A percentile compares a stretch with the other conserved stretches of the same genome.
These are phyloP conservation scores for Phengaris alcon DNA, from an alignment of 2,888 invertebrate genomes.

Conservation along the genomic window DNA sequence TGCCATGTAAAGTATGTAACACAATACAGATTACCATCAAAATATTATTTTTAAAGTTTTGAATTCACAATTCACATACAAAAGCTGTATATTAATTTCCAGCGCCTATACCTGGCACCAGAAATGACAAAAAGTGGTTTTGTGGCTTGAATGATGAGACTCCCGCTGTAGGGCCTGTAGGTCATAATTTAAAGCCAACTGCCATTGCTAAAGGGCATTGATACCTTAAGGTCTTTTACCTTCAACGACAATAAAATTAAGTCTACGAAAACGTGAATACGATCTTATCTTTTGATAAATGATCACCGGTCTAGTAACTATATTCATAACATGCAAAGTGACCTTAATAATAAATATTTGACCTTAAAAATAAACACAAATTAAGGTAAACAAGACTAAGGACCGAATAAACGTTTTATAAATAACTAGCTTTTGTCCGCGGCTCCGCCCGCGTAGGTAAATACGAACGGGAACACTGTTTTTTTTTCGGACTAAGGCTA, in stretches of 20 bases:
- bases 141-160: neutral
- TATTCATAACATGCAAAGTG: neutral
- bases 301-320: neutral
- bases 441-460: too few species aligned
- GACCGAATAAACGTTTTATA: too few species aligned
- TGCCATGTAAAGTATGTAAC: too few species aligned
- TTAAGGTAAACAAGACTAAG: neutral
- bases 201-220: conserved; percentile 5
- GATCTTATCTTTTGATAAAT: neutral
- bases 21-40: neutral
- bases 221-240: conserved; percentile 10
- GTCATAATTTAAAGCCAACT: conserved; percentile 4
- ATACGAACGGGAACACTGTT: too few species aligned
- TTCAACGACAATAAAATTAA: neutral
- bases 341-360: neutral
- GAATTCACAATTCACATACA: neutral
- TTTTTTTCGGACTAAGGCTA: too few species aligned
- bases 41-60: too few species aligned
- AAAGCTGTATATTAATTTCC: neutral
- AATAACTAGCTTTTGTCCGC: too few species aligned
- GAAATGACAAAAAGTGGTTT: conserved; percentile 8
- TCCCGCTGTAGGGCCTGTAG: neutral
- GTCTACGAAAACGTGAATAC: conserved; percentile 6
- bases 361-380: neutral
- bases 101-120: neutral